Evolutionary conservation across 2,888 invertebrate species (phyloP), one percentile per base, ranked within the genome.

Genomic region (Microchrysa polita): DNA sequence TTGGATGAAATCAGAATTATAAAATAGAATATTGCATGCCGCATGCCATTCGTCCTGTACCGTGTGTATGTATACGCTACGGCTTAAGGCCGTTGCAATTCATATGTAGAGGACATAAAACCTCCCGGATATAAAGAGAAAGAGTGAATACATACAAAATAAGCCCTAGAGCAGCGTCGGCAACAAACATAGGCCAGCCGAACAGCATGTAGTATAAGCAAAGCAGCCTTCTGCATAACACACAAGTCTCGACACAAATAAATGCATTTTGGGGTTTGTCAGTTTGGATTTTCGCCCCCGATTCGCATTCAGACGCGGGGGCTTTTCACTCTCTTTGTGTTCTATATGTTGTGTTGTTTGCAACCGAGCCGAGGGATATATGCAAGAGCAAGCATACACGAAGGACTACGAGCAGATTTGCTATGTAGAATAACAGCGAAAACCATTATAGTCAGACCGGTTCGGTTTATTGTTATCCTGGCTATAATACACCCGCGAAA

Each of bases 21-120:
- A 18, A 57, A 55, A 55, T 69, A 48, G 69, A 69, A 69, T 69
- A 16, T 57, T 57, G 22, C 57, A 55, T 55, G 69, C 20, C 42
- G 57, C 57, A 69, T 69, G 69, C 69, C 55, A 69, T 55, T 69
- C 57, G 22, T 34, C 14, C 27, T 34, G 27, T 34, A 34, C 27
- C n/a, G n/a, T n/a, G n/a, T n/a, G n/a, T n/a, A n/a, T n/a, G n/a
- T n/a, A n/a, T n/a, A n/a, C n/a, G 14, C 12, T 59, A n/a, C 22
- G 57, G n/a, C 40, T 69, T 4, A 9, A 18, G 55, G 44, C 22
- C 40, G n/a, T n/a, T 34, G 42, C 27, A 18, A 12, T 16, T 40
- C 9, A 16, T 48, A 44, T n/a, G n/a, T n/a, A n/a, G n/a, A n/a
- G 44, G 27, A 34, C 65, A 48, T 48, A 48, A 2, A 22, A 23